phyloP scores from a whole-genome alignment of 2,797 vertebrate species.

The Pempheris klunzingeri region DNA sequence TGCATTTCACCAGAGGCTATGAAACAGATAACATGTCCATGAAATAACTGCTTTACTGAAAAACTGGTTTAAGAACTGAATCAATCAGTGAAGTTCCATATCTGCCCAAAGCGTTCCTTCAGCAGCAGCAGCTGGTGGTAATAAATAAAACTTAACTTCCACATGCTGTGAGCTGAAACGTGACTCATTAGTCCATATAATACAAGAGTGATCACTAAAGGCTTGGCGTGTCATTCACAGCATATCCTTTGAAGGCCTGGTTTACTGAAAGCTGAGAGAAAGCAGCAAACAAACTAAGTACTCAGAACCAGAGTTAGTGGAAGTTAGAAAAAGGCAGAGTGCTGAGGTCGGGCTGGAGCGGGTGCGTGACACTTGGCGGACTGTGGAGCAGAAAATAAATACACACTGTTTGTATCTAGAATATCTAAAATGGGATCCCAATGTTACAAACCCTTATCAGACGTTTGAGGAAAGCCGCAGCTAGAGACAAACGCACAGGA shows the following conservation, averaged over 20 bases:
- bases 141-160: slow-evolving; percentile 4
- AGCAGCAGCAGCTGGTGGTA: slow-evolving; percentile 4
- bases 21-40: background rate
- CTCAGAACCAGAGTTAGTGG: slow-evolving; percentile 21
- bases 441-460: slow-evolving; percentile 64
- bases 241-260: slow-evolving; percentile 51
- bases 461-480: slow-evolving; percentile 21
- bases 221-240: slow-evolving; percentile 59
- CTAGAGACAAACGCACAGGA: slow-evolving; percentile 30
- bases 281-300: slow-evolving; percentile 22
- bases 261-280: slow-evolving; percentile 52
- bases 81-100: background rate
- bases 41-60: background rate
- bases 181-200: slow-evolving; percentile 12
- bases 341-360: slow-evolving; percentile 28
- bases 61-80: background rate
- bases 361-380: slow-evolving; percentile 29
- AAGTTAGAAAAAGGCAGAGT: slow-evolving; percentile 56
- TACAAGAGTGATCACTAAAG: slow-evolving; percentile 43
- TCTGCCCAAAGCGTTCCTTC: slow-evolving; percentile 2
- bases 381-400: slow-evolving; percentile 2
- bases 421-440: slow-evolving; percentile 70
- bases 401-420: slow-evolving; percentile 20
- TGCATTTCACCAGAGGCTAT: background rate
- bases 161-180: slow-evolving; percentile 33